Conservation (phyloP, 2,113 vertebrate species). For the Gavialis gangeticus region DNA sequence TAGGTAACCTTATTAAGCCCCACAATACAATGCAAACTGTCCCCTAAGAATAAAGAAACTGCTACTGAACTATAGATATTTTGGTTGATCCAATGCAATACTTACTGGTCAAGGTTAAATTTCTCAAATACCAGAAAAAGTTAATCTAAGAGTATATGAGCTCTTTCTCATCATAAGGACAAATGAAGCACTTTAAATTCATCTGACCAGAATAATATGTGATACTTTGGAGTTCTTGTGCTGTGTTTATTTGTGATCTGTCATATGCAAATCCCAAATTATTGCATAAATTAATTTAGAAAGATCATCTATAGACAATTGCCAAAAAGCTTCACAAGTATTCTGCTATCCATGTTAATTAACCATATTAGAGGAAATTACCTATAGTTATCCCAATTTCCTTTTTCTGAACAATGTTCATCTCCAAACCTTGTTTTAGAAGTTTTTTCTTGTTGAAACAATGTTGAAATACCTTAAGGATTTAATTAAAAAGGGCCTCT, state of each 20-base stretch:
- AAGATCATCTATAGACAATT: not conserved
- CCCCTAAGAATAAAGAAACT: not conserved
- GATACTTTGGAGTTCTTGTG: not conserved
- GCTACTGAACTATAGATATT: not conserved
- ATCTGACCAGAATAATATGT: not conserved
- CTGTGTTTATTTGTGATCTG: not conserved
- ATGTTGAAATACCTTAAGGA: not conserved
- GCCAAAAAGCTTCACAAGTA: not conserved
- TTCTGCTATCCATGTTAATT: not conserved
- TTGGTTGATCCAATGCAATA: not conserved
- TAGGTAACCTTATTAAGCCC: not conserved
- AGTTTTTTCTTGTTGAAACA: slow-evolving; percentile 4
- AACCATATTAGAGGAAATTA: not conserved
- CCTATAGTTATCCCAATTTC: not conserved
- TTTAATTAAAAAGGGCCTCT: not conserved
- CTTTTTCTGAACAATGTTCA: not conserved
- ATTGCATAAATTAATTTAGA: not conserved
- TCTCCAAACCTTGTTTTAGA: not conserved
- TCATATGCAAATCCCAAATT: not conserved
- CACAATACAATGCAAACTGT: not conserved
- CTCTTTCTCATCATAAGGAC: not conserved
- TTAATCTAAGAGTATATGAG: not conserved
- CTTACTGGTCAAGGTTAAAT: not conserved
- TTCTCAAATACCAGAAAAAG: not conserved
- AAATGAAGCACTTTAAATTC: not conserved